Evolutionary conservation across 2,113 vertebrate genomes (phyloP).

Genomic region (Lycocorax pyrrhopterus): DNA sequence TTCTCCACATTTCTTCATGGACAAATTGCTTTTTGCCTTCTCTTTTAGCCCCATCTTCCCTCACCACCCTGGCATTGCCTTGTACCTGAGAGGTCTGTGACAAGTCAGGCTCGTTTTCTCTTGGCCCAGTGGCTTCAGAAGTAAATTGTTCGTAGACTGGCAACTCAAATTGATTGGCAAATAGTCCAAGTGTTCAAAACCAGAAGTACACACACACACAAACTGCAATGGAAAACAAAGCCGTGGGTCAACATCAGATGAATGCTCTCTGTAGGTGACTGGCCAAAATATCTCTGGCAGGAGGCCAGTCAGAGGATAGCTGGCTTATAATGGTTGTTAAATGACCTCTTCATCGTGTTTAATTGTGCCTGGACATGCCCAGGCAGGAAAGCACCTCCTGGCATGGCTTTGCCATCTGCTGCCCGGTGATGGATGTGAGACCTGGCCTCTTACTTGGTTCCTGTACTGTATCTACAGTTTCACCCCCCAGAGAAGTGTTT

Average conservation of each 20-base stretch:
- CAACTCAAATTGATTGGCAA: neutral
- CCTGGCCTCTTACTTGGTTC: neutral
- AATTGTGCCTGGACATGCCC: slow-evolving; percentile 13
- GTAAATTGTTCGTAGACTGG: neutral
- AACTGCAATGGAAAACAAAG: neutral
- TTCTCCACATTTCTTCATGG: neutral
- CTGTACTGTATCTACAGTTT: neutral
- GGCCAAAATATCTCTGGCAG: neutral
- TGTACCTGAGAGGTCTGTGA: neutral
- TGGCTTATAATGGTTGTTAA: neutral
- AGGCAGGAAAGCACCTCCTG: slow-evolving; percentile 11
- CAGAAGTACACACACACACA: neutral
- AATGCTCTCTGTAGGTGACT: neutral
- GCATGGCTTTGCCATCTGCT: neutral
- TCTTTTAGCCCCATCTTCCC: neutral
- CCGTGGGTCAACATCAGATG: neutral
- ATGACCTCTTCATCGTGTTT: neutral
- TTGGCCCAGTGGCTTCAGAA: neutral
- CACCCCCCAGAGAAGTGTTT: neutral
- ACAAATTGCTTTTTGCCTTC: neutral
- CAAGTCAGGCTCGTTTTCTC: neutral
- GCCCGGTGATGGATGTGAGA: neutral
- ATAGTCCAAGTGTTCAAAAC: neutral
- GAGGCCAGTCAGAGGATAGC: neutral
- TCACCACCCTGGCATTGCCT: neutral